Conservation (phyloP, 1,140 invertebrate genomes). For the Pogonomyrmex californicus region DNA sequence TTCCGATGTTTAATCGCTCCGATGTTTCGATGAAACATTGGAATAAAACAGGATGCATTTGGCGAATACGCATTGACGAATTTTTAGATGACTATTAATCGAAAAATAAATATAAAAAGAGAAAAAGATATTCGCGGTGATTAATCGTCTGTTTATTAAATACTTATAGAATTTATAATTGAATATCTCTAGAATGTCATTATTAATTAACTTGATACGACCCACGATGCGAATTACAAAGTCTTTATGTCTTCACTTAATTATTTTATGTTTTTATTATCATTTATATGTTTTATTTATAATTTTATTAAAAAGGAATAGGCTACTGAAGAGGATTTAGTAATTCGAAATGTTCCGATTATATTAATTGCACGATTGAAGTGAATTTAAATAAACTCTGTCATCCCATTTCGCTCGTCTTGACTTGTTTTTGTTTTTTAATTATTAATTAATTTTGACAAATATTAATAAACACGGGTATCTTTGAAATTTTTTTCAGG, state of each 20-base stretch:
- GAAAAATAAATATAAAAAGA: not conserved
- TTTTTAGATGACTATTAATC: not conserved
- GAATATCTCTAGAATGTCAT: not conserved
- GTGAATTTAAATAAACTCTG: too few species aligned
- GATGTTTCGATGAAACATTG: too few species aligned
- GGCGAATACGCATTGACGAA: not conserved
- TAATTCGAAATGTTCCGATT: too few species aligned
- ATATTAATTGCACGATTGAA: too few species aligned
- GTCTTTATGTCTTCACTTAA: not conserved
- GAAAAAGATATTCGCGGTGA: not conserved
- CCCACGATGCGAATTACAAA: too few species aligned
- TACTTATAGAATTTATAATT: not conserved
- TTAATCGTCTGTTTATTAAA: slow-evolving; percentile 4
- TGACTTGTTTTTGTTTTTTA: too few species aligned
- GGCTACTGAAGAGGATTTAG: too few species aligned
- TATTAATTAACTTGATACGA: not conserved
- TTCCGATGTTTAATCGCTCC: too few species aligned
- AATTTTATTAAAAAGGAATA: too few species aligned
- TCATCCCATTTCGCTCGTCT: too few species aligned
- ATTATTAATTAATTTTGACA: too few species aligned
- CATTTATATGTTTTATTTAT: too few species aligned
- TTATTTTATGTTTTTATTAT: not conserved
- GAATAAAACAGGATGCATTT: not conserved
- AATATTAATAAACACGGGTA: not conserved
- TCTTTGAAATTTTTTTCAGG: not conserved